These are phyloP conservation scores for Epinephelus coioides DNA, from an alignment of 2,797 vertebrate genomes.

Conservation along the genomic window DNA sequence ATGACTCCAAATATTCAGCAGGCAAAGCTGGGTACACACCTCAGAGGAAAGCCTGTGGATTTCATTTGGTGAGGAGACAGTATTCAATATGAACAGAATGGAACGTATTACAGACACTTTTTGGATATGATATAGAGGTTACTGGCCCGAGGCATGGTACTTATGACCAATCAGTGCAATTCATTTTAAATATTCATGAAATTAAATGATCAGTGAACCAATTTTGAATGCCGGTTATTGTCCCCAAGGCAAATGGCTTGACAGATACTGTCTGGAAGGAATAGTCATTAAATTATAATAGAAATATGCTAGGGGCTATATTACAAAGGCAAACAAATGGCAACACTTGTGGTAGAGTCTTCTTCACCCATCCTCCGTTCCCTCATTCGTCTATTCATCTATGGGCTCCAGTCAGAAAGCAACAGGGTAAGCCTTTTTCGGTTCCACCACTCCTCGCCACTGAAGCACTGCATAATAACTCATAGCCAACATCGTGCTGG, in stretches of 20 bases:
- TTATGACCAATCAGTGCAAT: constrained; percentile 71
- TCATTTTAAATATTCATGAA: constrained; percentile 69
- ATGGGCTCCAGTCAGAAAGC: constrained; percentile 64
- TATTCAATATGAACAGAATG: constrained; percentile 48
- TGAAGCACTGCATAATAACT: constrained; percentile 84
- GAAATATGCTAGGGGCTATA: constrained; percentile 61
- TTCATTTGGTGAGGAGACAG: constrained; percentile 44
- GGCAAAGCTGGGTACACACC: constrained; percentile 57
- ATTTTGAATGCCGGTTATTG: constrained; percentile 57
- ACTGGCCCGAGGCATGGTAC: constrained; percentile 54
- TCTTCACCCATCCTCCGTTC: constrained; percentile 33
- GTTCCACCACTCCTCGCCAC: constrained; percentile 71
- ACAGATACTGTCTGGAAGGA: constrained; percentile 68
- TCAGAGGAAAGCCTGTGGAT: constrained; percentile 51
- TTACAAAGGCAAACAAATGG: constrained; percentile 71
- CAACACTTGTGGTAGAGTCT: constrained; percentile 66
- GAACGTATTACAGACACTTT: constrained; percentile 47
- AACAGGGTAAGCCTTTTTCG: constrained; percentile 78
- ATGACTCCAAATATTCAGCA: constrained; percentile 69
- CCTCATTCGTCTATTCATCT: constrained; percentile 65
- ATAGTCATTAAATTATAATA: constrained; percentile 68
- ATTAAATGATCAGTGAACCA: constrained; percentile 77
- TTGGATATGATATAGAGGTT: constrained; percentile 62
- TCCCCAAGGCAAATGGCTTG: constrained; percentile 63
- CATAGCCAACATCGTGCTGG: constrained; percentile 78